phyloP scores from a whole-genome alignment of 2,888 invertebrate species.

The Anthrax anthrax region DNA sequence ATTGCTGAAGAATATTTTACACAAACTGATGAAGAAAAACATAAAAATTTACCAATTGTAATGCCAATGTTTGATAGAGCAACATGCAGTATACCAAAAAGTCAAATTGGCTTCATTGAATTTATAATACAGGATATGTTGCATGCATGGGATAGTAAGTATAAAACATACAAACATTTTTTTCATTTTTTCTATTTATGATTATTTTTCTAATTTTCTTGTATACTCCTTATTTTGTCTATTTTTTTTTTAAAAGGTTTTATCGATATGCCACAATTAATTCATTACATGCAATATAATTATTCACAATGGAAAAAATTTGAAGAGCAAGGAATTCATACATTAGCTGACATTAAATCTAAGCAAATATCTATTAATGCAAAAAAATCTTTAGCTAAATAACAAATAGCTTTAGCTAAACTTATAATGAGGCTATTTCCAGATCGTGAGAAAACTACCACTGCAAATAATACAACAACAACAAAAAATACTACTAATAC shows the following conservation, averaged over 20 bases:
- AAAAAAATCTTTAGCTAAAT: slow-evolving; percentile 26
- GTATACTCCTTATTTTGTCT: no score
- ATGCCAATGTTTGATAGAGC: slow-evolving; percentile 97
- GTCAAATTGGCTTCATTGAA: slow-evolving; percentile 95
- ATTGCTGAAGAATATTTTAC: slow-evolving; percentile 97
- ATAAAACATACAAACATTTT: no score
- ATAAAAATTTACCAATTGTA: slow-evolving; percentile 76
- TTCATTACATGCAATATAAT: slow-evolving; percentile 69
- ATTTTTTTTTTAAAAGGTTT: slow-evolving; percentile 45
- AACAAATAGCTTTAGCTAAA: slow-evolving; percentile 31
- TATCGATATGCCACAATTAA: slow-evolving; percentile 83
- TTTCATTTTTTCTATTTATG: no score
- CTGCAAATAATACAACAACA: no score
- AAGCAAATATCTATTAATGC: slow-evolving; percentile 27
- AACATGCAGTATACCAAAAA: slow-evolving; percentile 91
- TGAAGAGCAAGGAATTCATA: slow-evolving; percentile 60
- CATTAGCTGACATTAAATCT: slow-evolving; percentile 51
- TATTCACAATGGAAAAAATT: slow-evolving; percentile 84
- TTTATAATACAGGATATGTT: slow-evolving; percentile 97
- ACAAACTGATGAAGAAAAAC: slow-evolving; percentile 95
- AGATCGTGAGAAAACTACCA: no score
- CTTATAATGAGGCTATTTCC: slow-evolving; percentile 18
- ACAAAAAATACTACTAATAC: no score
- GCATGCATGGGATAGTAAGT: slow-evolving; percentile 86
- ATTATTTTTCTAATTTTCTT: no score